phyloP scores from a whole-genome alignment of 1,140 invertebrate genomes.

The Phocides pigmalion region DNA sequence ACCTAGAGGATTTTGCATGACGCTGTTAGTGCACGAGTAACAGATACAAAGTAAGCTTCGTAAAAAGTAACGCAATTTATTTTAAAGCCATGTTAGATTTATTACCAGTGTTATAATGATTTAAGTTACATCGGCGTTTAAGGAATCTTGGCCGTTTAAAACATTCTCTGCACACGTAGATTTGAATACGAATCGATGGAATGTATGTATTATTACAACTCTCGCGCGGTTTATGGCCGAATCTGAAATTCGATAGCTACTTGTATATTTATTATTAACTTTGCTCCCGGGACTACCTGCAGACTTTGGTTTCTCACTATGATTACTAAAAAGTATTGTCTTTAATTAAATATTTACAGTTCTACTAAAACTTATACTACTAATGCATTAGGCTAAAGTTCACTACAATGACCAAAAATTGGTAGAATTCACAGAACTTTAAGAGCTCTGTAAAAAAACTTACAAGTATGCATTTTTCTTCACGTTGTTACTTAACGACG shows the following conservation, averaged over 20 bases:
- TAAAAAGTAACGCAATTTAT: conserved; percentile 46
- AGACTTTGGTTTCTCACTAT: no score
- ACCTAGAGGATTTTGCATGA: neutral
- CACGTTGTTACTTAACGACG: no score
- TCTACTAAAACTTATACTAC: no score
- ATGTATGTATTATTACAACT: conserved; percentile 47
- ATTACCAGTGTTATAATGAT: conserved; percentile 46
- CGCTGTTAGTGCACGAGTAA: no score
- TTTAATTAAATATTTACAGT: no score
- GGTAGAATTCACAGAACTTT: no score
- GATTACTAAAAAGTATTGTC: no score
- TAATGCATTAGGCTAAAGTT: no score
- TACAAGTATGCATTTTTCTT: no score
- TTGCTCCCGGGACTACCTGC: no score
- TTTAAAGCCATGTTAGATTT: conserved; percentile 49
- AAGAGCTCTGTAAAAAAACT: no score
- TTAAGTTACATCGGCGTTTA: conserved; percentile 45
- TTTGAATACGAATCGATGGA: conserved; percentile 57
- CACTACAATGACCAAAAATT: no score
- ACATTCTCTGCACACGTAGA: conserved; percentile 54
- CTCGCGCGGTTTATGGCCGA: conserved; percentile 51
- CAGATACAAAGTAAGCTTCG: neutral
- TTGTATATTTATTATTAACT: neutral
- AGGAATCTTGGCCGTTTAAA: conserved; percentile 39
- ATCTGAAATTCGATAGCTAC: conserved; percentile 41